phyloP scores from a whole-genome alignment of 2,888 invertebrate species.

The Melolontha melolontha region DNA sequence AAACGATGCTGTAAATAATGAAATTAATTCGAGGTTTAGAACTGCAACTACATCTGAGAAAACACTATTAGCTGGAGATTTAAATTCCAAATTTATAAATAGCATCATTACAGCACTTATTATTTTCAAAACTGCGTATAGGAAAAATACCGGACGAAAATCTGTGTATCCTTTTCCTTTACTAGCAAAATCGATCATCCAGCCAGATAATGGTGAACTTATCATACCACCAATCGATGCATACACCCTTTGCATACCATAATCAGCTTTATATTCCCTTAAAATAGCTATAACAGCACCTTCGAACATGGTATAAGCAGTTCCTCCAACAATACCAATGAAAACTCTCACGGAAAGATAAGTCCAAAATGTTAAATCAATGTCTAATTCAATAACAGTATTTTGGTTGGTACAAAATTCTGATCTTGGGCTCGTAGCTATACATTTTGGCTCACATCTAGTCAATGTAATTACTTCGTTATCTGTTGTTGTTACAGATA shows the following conservation, averaged over 20 bases:
- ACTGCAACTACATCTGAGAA: conserved; percentile 77
- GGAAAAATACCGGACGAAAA: conserved; percentile 83
- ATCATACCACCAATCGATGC: conserved; percentile 84
- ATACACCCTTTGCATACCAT: conserved; percentile 81
- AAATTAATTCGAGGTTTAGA: conserved; percentile 77
- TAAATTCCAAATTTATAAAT: conserved; percentile 80
- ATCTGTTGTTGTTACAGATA: conserved; percentile 64
- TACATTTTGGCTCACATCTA: conserved; percentile 72
- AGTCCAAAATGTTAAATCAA: conserved; percentile 78
- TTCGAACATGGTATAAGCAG: conserved; percentile 84
- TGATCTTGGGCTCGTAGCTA: conserved; percentile 70
- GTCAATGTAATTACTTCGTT: conserved; percentile 63
- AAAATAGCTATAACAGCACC: conserved; percentile 83
- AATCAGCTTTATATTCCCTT: conserved; percentile 81
- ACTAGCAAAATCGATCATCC: conserved; percentile 81
- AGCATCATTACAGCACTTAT: conserved; percentile 76
- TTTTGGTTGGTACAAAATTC: conserved; percentile 72
- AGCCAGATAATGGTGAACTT: conserved; percentile 81
- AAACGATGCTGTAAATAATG: conserved; percentile 79
- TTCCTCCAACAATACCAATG: conserved; percentile 78
- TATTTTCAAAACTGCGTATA: conserved; percentile 78
- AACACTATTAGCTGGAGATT: conserved; percentile 78
- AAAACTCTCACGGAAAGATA: conserved; percentile 75
- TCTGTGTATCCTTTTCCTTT: conserved; percentile 77
- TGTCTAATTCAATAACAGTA: conserved; percentile 72